A percentile compares a stretch with the other conserved stretches of the same genome.
Evolutionary conservation across 1,140 invertebrate species (phyloP).

Genomic region (Nephila pilipes): DNA sequence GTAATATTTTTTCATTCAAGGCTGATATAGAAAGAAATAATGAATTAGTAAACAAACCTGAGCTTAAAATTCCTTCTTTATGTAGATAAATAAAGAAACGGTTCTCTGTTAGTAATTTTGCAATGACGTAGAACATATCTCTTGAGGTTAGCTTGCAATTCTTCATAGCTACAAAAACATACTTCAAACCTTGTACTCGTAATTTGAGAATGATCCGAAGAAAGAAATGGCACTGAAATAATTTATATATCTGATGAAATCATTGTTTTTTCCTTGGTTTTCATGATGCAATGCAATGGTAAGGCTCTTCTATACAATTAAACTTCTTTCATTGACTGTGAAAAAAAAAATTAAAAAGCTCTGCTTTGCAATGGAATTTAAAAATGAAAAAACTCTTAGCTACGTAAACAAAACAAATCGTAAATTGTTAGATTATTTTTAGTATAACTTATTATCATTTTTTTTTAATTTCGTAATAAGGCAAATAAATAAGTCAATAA

Average conservation of each 20-base stretch:
- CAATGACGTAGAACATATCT: background rate
- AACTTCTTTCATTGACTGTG: background rate
- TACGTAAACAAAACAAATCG: no score
- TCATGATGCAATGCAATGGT: no score
- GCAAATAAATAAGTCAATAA: no score
- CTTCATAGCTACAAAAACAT: background rate
- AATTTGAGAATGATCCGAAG: background rate
- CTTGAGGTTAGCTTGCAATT: background rate
- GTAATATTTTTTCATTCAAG: background rate
- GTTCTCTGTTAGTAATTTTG: background rate
- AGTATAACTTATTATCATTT: no score
- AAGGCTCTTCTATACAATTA: background rate
- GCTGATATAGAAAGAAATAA: background rate
- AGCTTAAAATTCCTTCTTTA: no score
- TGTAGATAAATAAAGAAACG: no score
- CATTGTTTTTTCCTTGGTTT: background rate
- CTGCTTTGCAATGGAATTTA: no score
- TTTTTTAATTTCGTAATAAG: no score
- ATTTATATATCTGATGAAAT: slow-evolving; percentile 34
- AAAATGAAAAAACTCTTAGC: no score
- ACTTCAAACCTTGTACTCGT: background rate
- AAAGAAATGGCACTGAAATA: background rate
- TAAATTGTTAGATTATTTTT: no score
- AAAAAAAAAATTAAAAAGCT: no score
- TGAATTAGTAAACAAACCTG: no score